Evolutionary conservation across 2,888 invertebrate genomes (phyloP).

Genomic region (Aphidoletes aphidimyza): DNA sequence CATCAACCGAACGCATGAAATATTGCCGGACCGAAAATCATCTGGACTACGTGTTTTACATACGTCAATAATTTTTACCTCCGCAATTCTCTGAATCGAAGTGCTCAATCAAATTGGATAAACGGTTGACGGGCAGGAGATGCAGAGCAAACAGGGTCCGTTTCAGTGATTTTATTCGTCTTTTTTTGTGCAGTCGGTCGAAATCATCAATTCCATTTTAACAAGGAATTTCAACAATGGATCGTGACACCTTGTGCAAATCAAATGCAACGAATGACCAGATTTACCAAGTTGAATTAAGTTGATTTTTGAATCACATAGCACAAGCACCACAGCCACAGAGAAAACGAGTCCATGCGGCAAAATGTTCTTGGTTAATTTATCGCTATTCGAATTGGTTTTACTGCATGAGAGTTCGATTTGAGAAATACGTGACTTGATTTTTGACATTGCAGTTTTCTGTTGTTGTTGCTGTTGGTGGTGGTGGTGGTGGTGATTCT

Average conservation of each 20-base stretch:
- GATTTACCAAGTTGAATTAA: not conserved
- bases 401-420: conserved; percentile 6
- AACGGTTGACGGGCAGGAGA: not conserved
- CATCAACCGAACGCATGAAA: not conserved
- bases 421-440: conserved; percentile 37
- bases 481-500: too few species aligned
- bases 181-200: too few species aligned
- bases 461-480: too few species aligned
- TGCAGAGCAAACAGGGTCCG: too few species aligned
- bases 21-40: conserved; percentile 30
- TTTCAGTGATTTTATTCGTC: too few species aligned
- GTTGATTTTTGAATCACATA: not conserved
- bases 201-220: too few species aligned
- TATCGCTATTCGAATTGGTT: not conserved
- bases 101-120: conserved; percentile 38
- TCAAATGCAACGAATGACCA: not conserved
- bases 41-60: conserved; percentile 46
- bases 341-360: conserved; percentile 5
- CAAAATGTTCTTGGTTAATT: conserved; percentile 25
- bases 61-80: conserved; percentile 48
- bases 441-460: not conserved
- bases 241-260: not conserved
- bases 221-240: not conserved
- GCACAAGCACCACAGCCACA: not conserved
- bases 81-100: not conserved